These are phyloP conservation scores for Drosophila demipolita DNA, from an alignment of 2,888 invertebrate genomes.

Conservation along the genomic window DNA sequence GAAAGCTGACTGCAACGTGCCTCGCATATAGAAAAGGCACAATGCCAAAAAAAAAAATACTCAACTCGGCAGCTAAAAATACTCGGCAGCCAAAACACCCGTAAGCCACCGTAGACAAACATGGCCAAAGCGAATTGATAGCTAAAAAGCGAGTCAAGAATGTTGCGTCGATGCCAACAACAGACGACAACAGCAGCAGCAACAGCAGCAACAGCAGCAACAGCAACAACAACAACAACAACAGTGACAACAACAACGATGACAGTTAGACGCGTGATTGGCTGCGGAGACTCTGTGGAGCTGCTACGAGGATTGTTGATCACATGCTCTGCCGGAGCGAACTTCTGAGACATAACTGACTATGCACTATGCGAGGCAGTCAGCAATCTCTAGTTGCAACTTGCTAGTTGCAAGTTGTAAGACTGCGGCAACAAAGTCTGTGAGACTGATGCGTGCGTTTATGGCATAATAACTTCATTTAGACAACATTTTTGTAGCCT, in stretches of 20 bases:
- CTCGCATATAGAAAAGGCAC: constrained; percentile 51
- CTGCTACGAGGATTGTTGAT: constrained; percentile 45
- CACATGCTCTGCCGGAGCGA: constrained; percentile 30
- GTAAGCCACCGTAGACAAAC: constrained; percentile 42
- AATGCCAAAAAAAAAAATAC: constrained; percentile 35
- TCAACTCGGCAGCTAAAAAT: constrained; percentile 44
- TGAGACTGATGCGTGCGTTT: constrained; percentile 82
- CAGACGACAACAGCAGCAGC: constrained; percentile 11
- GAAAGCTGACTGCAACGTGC: constrained; percentile 73
- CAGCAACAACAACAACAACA: constrained; percentile 20
- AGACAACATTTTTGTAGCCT: constrained; percentile 73
- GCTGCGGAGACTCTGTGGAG: constrained; percentile 49
- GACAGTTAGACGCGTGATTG: constrained; percentile 72
- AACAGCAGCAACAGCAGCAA: no score
- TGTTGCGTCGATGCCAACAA: constrained; percentile 65
- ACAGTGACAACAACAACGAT: constrained; percentile 43
- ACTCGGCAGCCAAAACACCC: constrained; percentile 16
- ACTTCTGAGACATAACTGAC: constrained; percentile 76
- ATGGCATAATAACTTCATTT: constrained; percentile 84
- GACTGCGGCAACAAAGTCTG: constrained; percentile 9
- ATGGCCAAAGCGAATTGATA: constrained; percentile 62
- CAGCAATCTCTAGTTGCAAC: constrained; percentile 45
- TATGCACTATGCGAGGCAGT: constrained; percentile 50
- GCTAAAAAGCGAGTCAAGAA: constrained; percentile 70
- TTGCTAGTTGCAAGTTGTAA: constrained; percentile 31